A percentile compares a stretch with the other conserved stretches of the same genome.
phyloP scores from a whole-genome alignment of 37 sponge, comb jelly and placozoan genomes.

The Aplysina aerophoba region DNA sequence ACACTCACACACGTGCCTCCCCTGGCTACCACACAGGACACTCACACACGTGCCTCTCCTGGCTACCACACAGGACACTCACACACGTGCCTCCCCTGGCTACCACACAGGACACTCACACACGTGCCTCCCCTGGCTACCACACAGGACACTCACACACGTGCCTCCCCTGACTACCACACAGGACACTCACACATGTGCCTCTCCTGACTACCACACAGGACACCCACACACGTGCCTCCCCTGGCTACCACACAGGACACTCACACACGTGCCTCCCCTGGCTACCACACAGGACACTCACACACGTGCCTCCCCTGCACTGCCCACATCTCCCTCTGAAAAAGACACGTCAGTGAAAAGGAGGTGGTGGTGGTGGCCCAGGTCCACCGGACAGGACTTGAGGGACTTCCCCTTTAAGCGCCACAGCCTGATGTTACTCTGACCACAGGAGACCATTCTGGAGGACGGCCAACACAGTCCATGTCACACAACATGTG shows the following conservation, averaged over 20 bases:
- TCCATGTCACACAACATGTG: background rate
- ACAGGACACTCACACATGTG: background rate
- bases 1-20: too few relatives aligned
- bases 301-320: background rate
- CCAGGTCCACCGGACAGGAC: conserved; percentile 85
- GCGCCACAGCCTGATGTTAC: conserved; percentile 89
- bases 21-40: too few relatives aligned
- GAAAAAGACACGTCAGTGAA: conserved; percentile 84
- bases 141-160: too few relatives aligned
- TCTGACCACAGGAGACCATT: conserved; percentile 88
- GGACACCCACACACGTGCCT: conserved; percentile 53
- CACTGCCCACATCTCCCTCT: conserved; percentile 31
- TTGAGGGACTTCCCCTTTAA: conserved; percentile 53
- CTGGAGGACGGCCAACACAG: conserved; percentile 32
- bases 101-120: too few relatives aligned
- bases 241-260: conserved; percentile 58
- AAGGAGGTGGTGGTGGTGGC: conserved; percentile 69
- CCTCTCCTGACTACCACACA: too few relatives aligned
- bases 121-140: too few relatives aligned
- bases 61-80: too few relatives aligned
- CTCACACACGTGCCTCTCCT: too few relatives aligned
- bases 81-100: too few relatives aligned
- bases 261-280: conserved; percentile 41
- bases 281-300: conserved; percentile 63
- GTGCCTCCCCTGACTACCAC: too few relatives aligned